Evolutionary conservation across 2,888 invertebrate genomes (phyloP).

Genomic region (Pandemis cinnamomeana): DNA sequence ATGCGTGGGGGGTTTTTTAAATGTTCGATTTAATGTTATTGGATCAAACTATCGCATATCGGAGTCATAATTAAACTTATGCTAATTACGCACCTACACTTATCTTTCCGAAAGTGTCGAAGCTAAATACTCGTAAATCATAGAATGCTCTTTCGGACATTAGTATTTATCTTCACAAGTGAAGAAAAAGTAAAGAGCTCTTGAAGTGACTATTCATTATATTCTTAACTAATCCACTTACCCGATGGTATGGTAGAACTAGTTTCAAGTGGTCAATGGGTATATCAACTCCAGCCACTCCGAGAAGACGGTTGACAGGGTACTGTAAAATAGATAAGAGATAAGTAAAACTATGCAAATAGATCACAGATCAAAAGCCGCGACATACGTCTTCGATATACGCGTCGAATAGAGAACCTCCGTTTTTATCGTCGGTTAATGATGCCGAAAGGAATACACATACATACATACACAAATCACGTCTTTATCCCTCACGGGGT

Average conservation of each 20-base stretch:
- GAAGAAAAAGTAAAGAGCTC: not conserved
- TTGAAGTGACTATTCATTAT: not conserved
- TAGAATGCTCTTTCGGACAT: not conserved
- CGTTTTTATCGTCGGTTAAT: no score
- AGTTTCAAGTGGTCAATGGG: slow-evolving; percentile 75
- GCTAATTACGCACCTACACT: not conserved
- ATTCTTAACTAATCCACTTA: slow-evolving; percentile 45
- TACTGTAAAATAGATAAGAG: slow-evolving; percentile 59
- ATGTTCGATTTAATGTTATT: no score
- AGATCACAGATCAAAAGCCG: not conserved
- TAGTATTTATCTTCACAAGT: not conserved
- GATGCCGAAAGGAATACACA: no score
- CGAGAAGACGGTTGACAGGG: slow-evolving; percentile 74
- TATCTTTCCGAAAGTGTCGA: not conserved
- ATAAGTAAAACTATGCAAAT: not conserved
- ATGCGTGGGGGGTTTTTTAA: no score
- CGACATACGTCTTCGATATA: no score
- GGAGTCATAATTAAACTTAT: no score
- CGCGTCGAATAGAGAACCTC: no score
- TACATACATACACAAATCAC: no score
- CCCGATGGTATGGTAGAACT: slow-evolving; percentile 73
- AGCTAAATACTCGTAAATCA: not conserved
- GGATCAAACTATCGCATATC: no score
- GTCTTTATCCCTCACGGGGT: no score
- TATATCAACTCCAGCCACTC: slow-evolving; percentile 78